Conservation (phyloP, 1,140 invertebrate species). For the Cepaea nemoralis region DNA sequence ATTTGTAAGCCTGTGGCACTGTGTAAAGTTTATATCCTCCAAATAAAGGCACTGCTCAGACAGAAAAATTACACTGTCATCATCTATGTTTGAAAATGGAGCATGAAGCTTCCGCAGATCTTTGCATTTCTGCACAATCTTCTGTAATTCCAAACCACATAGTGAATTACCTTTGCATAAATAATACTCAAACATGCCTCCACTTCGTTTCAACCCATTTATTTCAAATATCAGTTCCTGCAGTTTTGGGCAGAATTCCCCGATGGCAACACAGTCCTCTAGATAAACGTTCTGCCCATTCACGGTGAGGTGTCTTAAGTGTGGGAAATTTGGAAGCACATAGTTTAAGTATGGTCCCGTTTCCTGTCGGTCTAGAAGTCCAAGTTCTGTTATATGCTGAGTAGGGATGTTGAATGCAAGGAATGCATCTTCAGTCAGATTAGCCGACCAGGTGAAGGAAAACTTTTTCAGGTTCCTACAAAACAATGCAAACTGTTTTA, state of each 20-base stretch:
- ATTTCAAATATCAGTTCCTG: slow-evolving; percentile 24
- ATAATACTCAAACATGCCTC: slow-evolving; percentile 20
- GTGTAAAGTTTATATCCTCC: slow-evolving; percentile 36
- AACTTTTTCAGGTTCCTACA: slow-evolving; percentile 19
- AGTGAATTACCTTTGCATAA: slow-evolving; percentile 19
- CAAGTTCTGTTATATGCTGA: slow-evolving; percentile 29
- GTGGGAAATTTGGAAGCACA: slow-evolving; percentile 32
- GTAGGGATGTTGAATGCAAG: neutral
- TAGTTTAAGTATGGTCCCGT: slow-evolving; percentile 32
- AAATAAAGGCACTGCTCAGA: slow-evolving; percentile 30
- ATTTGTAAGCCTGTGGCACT: slow-evolving; percentile 19
- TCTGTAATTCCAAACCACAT: slow-evolving; percentile 30
- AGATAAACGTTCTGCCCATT: slow-evolving; percentile 27
- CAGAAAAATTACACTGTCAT: slow-evolving; percentile 25
- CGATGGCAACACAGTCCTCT: slow-evolving; percentile 26
- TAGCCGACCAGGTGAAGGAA: slow-evolving; percentile 27
- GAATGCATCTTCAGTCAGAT: slow-evolving; percentile 25
- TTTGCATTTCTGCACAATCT: slow-evolving; percentile 21
- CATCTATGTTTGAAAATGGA: slow-evolving; percentile 35
- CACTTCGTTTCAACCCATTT: neutral
- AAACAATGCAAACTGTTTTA: slow-evolving; percentile 24
- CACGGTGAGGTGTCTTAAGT: slow-evolving; percentile 8
- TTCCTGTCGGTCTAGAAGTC: slow-evolving; percentile 17
- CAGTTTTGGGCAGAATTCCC: slow-evolving; percentile 28
- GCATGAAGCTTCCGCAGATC: slow-evolving; percentile 32